Evolutionary conservation across 2,113 vertebrate genomes (phyloP).

Genomic region (Cochlearius cochlearius): DNA sequence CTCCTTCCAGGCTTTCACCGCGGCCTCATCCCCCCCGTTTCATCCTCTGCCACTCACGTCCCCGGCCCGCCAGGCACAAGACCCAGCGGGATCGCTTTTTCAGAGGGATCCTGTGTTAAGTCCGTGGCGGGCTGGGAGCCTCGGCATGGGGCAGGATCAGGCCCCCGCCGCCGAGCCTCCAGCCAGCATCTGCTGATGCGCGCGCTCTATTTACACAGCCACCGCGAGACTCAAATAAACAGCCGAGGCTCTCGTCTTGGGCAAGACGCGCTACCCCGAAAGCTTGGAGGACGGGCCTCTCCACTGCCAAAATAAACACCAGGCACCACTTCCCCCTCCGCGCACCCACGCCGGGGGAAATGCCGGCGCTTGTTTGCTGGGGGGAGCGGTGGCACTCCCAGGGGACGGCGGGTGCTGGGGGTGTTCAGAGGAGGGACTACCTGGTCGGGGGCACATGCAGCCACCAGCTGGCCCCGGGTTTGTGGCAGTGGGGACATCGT

Average conservation of each 20-base stretch:
- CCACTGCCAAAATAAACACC: constrained; percentile 10
- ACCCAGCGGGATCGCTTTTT: neutral
- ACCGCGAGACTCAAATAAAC: neutral
- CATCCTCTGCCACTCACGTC: neutral
- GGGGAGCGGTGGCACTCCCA: neutral
- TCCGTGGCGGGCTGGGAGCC: neutral
- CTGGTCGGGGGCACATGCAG: neutral
- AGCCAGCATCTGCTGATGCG: neutral
- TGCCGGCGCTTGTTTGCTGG: neutral
- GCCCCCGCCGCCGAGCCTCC: neutral
- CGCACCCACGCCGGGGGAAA: neutral
- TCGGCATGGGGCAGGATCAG: neutral
- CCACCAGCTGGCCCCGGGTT: neutral
- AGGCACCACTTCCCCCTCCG: neutral
- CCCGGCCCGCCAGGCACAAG: rapidly evolving
- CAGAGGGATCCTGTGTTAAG: neutral
- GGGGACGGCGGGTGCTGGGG: neutral
- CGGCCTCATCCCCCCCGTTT: rapidly evolving
- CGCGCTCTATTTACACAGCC: neutral
- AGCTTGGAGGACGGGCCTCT: neutral
- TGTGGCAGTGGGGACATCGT: rapidly evolving
- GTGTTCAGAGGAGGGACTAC: neutral
- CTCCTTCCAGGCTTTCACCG: neutral
- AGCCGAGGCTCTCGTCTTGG: neutral
- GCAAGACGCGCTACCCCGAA: neutral